Conservation (phyloP, 2,888 invertebrate species). For the Caenorhabditis afra region DNA sequence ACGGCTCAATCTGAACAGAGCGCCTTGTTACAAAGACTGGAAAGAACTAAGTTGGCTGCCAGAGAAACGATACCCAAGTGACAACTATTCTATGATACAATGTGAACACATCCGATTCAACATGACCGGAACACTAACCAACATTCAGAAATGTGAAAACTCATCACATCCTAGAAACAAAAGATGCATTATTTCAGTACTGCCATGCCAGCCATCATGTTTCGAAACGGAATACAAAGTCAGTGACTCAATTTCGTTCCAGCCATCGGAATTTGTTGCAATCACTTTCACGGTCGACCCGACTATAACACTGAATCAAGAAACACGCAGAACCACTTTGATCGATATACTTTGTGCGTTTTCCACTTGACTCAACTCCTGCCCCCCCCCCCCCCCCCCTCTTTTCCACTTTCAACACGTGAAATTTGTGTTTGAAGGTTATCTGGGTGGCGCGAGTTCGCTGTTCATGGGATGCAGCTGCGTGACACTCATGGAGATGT, state of each 20-base stretch:
- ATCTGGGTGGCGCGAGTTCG: conserved; percentile 66
- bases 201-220: conserved; percentile 50
- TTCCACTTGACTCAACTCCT: conserved; percentile 1
- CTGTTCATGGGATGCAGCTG: conserved; percentile 71
- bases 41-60: conserved; percentile 33
- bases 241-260: conserved; percentile 19
- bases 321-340: conserved; percentile 46
- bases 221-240: conserved; percentile 32
- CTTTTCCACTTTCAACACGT: too few relatives aligned
- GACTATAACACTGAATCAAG: conserved; percentile 18
- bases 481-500: conserved; percentile 70
- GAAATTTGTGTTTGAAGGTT: conserved; percentile 51
- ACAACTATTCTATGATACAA: conserved; percentile 17
- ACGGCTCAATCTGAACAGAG: conserved; percentile 37
- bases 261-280: conserved; percentile 7
- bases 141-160: conserved; percentile 16
- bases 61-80: conserved; percentile 14
- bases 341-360: conserved; percentile 64
- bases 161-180: too few relatives aligned
- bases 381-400: too few relatives aligned
- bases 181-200: too few relatives aligned
- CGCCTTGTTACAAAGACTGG: conserved; percentile 33
- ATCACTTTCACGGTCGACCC: conserved; percentile 39
- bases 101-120: conserved; percentile 33
- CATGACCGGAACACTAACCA: conserved; percentile 13